Base-by-base conservation (phyloP, 2,888 invertebrate species). In the Griposia aprilina region DNA sequence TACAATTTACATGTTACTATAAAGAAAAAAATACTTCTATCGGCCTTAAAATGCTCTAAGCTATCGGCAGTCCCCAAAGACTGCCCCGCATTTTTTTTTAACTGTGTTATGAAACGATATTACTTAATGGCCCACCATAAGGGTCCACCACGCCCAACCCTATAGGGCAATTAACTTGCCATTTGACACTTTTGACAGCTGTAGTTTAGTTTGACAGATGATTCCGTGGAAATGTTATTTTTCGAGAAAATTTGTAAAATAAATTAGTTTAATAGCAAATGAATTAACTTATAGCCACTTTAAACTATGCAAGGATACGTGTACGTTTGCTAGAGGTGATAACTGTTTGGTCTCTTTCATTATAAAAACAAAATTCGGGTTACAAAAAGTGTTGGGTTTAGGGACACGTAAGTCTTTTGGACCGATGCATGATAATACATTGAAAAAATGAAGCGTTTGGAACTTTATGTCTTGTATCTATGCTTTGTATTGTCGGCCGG, bases 381-480 rank as follows among this genome's bases (percentile, higher is more conserved):
- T 67, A 75, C 50, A 77, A 80, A 72, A 55, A 80, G 63, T 79
- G 72, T 83, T 77, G 50, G 73, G 78, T 70, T 81, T 90, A 91
- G 84, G 94, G 94, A 96, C 96, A 96, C 96, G 95, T 96, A 95
- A 95, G 93, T 95, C 89, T 85, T 92, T 84, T 60, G 57, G 74
- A 83, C 87, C 87, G 82, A 91, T 91, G 90, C 81, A 82, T 88
- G 77, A 87, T 75, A 78, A 76, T 67, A 87, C 86, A 85, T 85
- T 78, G 63, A 76, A 83, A 91, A 90, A 80, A 96, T 96, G 96
- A 90, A 88, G 85, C 88, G 92, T 76, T 91, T 93, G 80, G 92
- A 92, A 83, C 82, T 94, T 60, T 92, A 90, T 73, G 70, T 93
- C 81, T 87, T 95, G 84, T 94, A 88, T 83, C 82, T 95, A 71